These are phyloP conservation scores for Girardinus metallicus DNA, from an alignment of 2,797 vertebrate species.

Conservation along the genomic window DNA sequence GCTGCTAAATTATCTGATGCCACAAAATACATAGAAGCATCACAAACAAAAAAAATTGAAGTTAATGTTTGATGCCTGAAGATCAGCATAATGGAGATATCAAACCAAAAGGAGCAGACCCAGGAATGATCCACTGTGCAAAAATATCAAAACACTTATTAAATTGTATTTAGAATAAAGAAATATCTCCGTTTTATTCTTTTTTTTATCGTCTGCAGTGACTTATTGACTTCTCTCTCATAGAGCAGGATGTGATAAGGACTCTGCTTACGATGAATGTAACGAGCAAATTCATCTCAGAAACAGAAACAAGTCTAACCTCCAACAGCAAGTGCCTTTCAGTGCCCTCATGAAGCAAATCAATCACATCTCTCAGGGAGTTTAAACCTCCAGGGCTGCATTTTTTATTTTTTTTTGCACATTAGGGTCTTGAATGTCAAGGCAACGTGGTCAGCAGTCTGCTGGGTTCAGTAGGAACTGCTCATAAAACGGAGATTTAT, in stretches of 20 bases:
- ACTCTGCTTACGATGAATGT: slow-evolving; percentile 27
- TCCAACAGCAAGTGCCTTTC: slow-evolving; percentile 39
- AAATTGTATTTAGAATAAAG: background rate
- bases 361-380: slow-evolving; percentile 45
- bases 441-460: slow-evolving; percentile 36
- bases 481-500: slow-evolving; percentile 61
- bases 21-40: background rate
- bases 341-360: slow-evolving; percentile 52
- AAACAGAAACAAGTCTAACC: slow-evolving; percentile 45
- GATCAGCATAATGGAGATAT: background rate
- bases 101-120: background rate
- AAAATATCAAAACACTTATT: no score
- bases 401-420: background rate
- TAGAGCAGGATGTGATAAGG: background rate
- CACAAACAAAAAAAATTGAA: background rate
- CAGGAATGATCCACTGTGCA: background rate
- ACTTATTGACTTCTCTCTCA: background rate
- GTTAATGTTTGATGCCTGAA: background rate
- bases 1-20: background rate
- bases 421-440: slow-evolving; percentile 44
- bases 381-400: background rate
- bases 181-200: background rate
- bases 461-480: slow-evolving; percentile 31
- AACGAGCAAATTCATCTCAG: slow-evolving; percentile 45
- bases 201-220: background rate